Evolutionary conservation across 2,113 vertebrate genomes (phyloP), one percentile per base, ranked within the genome.

Genomic region (Ivindomyrus marchei): DNA sequence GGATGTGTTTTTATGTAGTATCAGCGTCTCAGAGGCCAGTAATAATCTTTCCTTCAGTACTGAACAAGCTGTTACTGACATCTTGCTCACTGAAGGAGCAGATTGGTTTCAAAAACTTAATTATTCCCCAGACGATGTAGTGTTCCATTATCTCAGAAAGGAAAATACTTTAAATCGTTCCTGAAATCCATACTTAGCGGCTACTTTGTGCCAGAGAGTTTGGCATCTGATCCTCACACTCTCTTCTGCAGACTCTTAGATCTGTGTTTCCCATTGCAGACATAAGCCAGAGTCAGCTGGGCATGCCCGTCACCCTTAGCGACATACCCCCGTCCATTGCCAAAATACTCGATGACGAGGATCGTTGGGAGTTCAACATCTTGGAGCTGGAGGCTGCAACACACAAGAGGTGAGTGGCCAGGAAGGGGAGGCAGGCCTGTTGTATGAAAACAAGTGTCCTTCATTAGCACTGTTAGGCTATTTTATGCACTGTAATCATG

Each of bases 291-390:
- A 97, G 95, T 93, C 97, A 97, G 92, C 94, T 97, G 92, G 92
- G 97, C 13, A 94, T 98, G 94, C 97, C 98, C 0, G 91, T 97
- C 62, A 96, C 97, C 8, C 94, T 98, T 93, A 98, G 85, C 0
- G 98, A 99, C 62, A 95, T 98, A 87, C 98, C 98, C 0, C 96
- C 96, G 1, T 94, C 94, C 91, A 96, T 99, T 1, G 93, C 97
- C 27, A 96, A 97, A 89, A 94, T 99, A 92, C 96, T 99, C 84
- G 96, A 97, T 21, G 97, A 97, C 0, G 98, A 99, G 93, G 97
- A 98, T 87, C 96, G 95, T 88, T 99, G 98, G 98, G 98, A 98
- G 88, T 99, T 99, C 95, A 98, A 98, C 93, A 97, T 99, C 95
- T 97, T 99, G 95, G 97, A 98, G 91, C 91, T 99, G 95, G 98